Conservation (phyloP, 2,888 invertebrate genomes). For the Torymus tubicola region DNA sequence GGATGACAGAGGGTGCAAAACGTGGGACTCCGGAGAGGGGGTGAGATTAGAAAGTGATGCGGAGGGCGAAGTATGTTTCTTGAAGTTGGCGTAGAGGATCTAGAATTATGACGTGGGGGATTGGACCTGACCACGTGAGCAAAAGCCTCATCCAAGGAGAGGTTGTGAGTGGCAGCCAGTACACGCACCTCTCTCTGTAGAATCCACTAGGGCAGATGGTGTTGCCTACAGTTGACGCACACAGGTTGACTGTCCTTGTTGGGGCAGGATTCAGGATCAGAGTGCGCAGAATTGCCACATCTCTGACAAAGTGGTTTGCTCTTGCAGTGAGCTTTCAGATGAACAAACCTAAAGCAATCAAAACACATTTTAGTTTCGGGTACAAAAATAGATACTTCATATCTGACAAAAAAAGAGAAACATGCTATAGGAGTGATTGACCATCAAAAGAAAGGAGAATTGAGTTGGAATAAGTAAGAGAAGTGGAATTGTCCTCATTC, state of each 20-base stretch:
- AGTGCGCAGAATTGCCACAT: background rate
- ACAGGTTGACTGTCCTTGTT: background rate
- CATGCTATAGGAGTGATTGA: background rate
- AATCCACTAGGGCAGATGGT: background rate
- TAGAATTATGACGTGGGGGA: no score
- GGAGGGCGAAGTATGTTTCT: no score
- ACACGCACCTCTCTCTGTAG: background rate
- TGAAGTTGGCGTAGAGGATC: no score
- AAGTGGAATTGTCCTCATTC: background rate
- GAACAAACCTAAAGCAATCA: background rate
- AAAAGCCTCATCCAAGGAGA: no score
- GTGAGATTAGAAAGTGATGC: no score
- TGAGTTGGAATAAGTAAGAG: background rate
- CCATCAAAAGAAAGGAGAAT: slow-evolving; percentile 8
- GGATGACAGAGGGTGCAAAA: no score
- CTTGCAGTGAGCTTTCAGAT: background rate
- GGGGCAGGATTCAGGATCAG: background rate
- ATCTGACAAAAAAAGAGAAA: background rate
- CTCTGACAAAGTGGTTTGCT: background rate
- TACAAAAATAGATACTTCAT: background rate
- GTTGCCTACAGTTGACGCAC: slow-evolving; percentile 3
- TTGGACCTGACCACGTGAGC: no score
- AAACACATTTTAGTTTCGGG: slow-evolving; percentile 10
- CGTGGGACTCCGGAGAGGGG: no score
- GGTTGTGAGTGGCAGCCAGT: no score